phyloP scores from a whole-genome alignment of 1,140 invertebrate genomes.

The Campoletis sonorensis region DNA sequence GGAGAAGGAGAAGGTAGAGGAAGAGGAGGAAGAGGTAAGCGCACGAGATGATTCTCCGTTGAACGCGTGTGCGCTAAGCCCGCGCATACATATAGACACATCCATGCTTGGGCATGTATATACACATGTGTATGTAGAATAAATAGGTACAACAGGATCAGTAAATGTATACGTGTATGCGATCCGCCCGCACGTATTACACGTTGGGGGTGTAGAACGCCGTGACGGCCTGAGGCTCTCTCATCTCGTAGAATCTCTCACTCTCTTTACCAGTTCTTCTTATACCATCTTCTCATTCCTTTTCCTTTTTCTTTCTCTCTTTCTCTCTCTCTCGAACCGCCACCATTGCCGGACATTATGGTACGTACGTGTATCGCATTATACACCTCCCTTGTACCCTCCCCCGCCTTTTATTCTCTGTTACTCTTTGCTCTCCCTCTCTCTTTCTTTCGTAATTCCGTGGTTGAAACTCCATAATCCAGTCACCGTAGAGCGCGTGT shows the following conservation, averaged over 20 bases:
- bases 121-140: not conserved
- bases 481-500: conserved; percentile 64
- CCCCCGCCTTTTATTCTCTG: conserved; percentile 26
- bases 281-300: conserved; percentile 50
- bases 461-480: conserved; percentile 72
- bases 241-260: conserved; percentile 61
- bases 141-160: not conserved
- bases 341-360: conserved; percentile 62
- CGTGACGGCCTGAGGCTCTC: conserved; percentile 64
- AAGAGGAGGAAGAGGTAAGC: conserved; percentile 51
- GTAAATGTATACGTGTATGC: conserved; percentile 55
- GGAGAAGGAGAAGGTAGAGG: not conserved
- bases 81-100: conserved; percentile 32
- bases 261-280: conserved; percentile 44
- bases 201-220: conserved; percentile 58
- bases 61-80: conserved; percentile 49
- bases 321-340: conserved; percentile 41
- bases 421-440: conserved; percentile 1
- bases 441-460: conserved; percentile 65
- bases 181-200: conserved; percentile 47
- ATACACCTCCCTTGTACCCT: conserved; percentile 53
- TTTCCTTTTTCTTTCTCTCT: conserved; percentile 53
- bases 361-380: conserved; percentile 64
- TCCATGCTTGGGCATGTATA: not conserved
- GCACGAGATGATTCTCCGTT: conserved; percentile 44